Base-by-base conservation (phyloP, 1,140 invertebrate genomes). In the Drosophila orena region DNA sequence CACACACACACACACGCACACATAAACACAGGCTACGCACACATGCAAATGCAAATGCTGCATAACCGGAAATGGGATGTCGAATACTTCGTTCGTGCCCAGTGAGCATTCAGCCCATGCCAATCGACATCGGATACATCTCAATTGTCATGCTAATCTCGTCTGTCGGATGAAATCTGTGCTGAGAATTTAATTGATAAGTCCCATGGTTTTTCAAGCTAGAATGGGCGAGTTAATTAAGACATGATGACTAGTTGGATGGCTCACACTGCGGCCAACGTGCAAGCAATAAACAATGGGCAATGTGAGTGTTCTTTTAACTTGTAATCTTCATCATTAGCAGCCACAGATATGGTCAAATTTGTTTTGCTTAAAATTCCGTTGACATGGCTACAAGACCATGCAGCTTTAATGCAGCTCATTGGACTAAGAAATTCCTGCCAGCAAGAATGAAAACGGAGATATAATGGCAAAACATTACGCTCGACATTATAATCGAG, bases 401-500 rank as follows among this genome's bases (percentile, higher is more conserved):
- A 34, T 43, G n/a, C 27, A n/a, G 11, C n/a, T 54, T 60, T 57
- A 22, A 34, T 46, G 34, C 22, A n/a, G 34, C 47, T 62, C 30
- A 58, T 37, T 27, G 2, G 10, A 20, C 38, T 60, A 14, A 44
- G 38, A 27, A 5, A 59, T 34, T 14, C 2, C 38, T 22, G 12
- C 1, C 17, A 14, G 27, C 8, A 7, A 4, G 4, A 59, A 44
- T 22, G 2, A 6, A 61, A 58, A 58, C 17, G 35, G 7, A 30
- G 8, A 49, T 53, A 22, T 53, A 20, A 37, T 22, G 24, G 44
- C 47, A 37, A 42, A 43, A 35, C 60, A 38, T 34, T 58, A 42
- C 65, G 50, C 43, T 38, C 14, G 44, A 61, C 59, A 27, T 59
- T 54, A 50, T 81, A 78, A 81, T 73, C 61, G 53, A 81, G 49